Evolutionary conservation across 2,888 invertebrate species (phyloP), one percentile per base, ranked within the genome.

Genomic region (Zygothrica quintamaculata): DNA sequence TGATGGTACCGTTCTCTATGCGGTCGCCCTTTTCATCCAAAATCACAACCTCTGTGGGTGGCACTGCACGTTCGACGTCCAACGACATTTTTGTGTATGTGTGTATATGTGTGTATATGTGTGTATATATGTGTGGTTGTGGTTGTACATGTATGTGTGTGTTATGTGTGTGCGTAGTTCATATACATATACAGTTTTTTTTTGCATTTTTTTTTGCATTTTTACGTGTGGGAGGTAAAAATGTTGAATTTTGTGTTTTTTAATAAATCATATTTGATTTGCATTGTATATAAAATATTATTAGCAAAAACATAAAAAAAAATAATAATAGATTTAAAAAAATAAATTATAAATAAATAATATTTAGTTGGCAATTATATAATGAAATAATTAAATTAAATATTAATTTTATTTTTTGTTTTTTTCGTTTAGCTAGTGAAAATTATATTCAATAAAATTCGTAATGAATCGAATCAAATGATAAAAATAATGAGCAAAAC

Each of bases 31-130:
- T 93, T 46, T 93, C 93, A 64, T 94, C 94, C 70, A 93, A 92
- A 81, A 96, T 93, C 86, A 94, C 93, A 72, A 96, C 94, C 70
- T 94, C 94, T 74, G 94, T 93, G n/a, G 97, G 97, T 91, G 94
- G 94, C 79, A 96, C 97, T 94, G 88, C 57, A 44, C 48, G 16
- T 39, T 48, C 68, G 37, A 25, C 34, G 37, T 60, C 46, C 43
- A 47, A 56, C 74, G 52, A 60, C 55, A 74, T 73, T 57, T 64
- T 36, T 46, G 39, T 39, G 40, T 65, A 16, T 18, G 33, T 42
- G 34, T 37, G 40, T 50, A 42, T 56, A 46, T 31, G 39, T 53
- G 37, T 59, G 47, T 66, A 55, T 74, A 31, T 34, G 11, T 44
- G 47, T 61, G 43, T 34, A 34, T 52, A 13, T 42, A 43, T 43